A percentile compares a stretch with the other conserved stretches of the same genome.
These are phyloP conservation scores for Corythoichthys intestinalis DNA, from an alignment of 2,113 vertebrate genomes.

Conservation along the genomic window DNA sequence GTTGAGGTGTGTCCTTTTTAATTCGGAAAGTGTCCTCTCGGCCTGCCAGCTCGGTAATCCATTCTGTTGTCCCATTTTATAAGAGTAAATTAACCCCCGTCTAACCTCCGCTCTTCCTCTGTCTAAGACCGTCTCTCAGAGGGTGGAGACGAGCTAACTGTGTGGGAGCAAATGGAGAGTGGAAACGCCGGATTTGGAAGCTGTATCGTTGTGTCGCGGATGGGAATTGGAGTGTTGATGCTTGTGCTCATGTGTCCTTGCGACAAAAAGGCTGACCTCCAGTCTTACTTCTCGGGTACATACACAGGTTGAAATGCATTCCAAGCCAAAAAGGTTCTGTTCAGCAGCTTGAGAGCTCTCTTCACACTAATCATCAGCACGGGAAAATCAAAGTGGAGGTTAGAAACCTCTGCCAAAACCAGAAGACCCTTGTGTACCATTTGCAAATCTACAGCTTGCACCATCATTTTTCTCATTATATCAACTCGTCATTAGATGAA, in stretches of 20 bases:
- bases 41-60: slow-evolving; percentile 51
- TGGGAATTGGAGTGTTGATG: slow-evolving; percentile 20
- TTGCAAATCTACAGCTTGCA: neutral
- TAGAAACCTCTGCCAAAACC: neutral
- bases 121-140: slow-evolving; percentile 40
- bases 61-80: slow-evolving; percentile 59
- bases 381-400: neutral
- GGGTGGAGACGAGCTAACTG: slow-evolving; percentile 1
- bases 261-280: slow-evolving; percentile 16
- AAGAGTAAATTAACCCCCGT: slow-evolving; percentile 65
- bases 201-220: slow-evolving; percentile 31
- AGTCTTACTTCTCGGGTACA: slow-evolving; percentile 16
- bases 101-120: slow-evolving; percentile 52
- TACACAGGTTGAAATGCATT: neutral
- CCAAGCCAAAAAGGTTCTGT: slow-evolving; percentile 9
- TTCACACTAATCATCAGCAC: neutral
- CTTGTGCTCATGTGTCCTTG: slow-evolving; percentile 17
- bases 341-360: neutral
- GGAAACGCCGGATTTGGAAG: slow-evolving; percentile 30
- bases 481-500: neutral
- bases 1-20: slow-evolving; percentile 56
- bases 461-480: neutral
- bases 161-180: slow-evolving; percentile 9
- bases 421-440: neutral
- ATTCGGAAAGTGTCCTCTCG: slow-evolving; percentile 45